A percentile compares a stretch with the other conserved stretches of the same genome.
Evolutionary conservation across 2,113 vertebrate genomes (phyloP).

Genomic region (Carassius gibelio): DNA sequence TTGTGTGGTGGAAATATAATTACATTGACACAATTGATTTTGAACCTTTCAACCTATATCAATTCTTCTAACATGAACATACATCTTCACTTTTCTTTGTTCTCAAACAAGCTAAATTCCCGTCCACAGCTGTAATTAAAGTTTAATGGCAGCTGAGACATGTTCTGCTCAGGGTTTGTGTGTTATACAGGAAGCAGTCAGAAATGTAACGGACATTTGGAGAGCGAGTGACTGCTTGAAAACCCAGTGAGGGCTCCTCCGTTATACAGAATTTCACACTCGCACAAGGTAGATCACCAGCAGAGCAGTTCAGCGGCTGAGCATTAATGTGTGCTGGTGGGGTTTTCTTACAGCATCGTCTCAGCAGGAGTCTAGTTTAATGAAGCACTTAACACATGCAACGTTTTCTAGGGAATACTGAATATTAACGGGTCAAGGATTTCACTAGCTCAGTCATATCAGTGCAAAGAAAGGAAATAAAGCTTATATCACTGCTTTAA

Average conservation of each 20-base stretch:
- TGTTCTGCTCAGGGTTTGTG: constrained; percentile 39
- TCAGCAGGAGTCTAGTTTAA: constrained; percentile 12
- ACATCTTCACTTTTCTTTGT: background rate
- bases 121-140: constrained; percentile 31
- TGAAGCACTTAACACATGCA: constrained; percentile 26
- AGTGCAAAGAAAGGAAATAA: background rate
- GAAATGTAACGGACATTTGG: background rate
- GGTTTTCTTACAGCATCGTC: background rate
- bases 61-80: background rate
- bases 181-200: constrained; percentile 39
- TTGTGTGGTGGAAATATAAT: too few relatives aligned
- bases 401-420: background rate
- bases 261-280: background rate
- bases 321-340: background rate
- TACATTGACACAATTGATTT: too few relatives aligned
- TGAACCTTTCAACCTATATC: background rate
- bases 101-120: constrained; percentile 17
- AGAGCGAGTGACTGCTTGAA: background rate
- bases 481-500: background rate
- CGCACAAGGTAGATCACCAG: background rate
- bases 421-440: constrained; percentile 21
- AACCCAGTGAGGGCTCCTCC: constrained; percentile 13
- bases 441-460: background rate
- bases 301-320: background rate
- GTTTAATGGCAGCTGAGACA: constrained; percentile 40